Base-by-base conservation (phyloP, 2,113 vertebrate genomes). In the Notechis scutatus region DNA sequence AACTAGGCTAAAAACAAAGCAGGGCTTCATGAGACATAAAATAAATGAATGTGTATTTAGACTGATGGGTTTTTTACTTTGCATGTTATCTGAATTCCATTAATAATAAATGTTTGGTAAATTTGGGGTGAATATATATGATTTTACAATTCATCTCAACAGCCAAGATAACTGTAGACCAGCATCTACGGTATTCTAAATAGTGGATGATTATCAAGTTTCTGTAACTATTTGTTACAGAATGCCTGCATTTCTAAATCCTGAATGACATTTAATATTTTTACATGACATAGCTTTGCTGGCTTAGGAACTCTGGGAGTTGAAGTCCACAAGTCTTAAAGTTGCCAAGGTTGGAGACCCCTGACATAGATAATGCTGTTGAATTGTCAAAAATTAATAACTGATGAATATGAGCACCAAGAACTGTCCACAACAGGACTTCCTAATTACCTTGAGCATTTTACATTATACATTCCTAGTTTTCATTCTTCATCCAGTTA, bases 221-320 rank as follows among this genome's bases (percentile, higher is more conserved):
- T 88, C 69, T n/a, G n/a, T n/a, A n/a, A n/a, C n/a, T 88, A 89
- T 89, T 55, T 89, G 21, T 57, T 57, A 57, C 2, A 29, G 59
- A 56, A 52, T 81, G 34, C 15, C 54, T 74, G n/a, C 88, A 55
- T 42, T 92, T 88, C 74, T 55, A 21, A 88, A 92, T 74, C 50
- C 59, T 89, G 87, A 69, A 69, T 69, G 52, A 34, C 23, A 88
- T 88, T 92, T 87, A 42, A 92, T 87, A 92, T 88, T 88, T 92
- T 88, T 85, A 88, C 64, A 64, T 69, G 55, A 64, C 45, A 50
- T 50, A 50, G 47, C 47, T 50, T 50, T 50, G 47, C 47, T 50
- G 8, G 47, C 47, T 50, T 8, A 50, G 47, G 47, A 50, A 50
- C 8, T 50, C 8, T 50, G 47, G 47, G 47, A 50, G 47, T 50